Conservation (phyloP, 2,888 invertebrate genomes). For the Hemicrepidius hirtus region DNA sequence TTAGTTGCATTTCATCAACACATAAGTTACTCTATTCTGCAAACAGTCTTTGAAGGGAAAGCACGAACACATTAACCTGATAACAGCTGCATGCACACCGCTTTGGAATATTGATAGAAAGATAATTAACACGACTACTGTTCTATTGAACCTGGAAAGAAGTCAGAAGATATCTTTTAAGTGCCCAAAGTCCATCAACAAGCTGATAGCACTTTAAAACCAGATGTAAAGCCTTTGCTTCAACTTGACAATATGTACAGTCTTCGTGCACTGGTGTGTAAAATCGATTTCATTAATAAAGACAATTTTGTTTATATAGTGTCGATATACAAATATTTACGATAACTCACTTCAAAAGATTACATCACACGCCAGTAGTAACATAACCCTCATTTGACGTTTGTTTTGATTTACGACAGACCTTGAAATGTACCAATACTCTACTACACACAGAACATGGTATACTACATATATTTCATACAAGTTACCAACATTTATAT, state of each 20-base stretch:
- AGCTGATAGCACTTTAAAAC: conserved; percentile 17
- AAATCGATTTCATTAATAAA: conserved; percentile 39
- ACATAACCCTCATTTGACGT: conserved; percentile 59
- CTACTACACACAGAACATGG: background rate
- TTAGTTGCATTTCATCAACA: conserved; percentile 27
- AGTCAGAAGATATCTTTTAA: conserved; percentile 27
- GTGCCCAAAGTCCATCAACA: conserved; percentile 43
- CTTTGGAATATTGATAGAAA: background rate
- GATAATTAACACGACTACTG: background rate
- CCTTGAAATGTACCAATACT: background rate
- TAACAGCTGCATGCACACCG: background rate
- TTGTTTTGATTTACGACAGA: conserved; percentile 54
- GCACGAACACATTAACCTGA: background rate
- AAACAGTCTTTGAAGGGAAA: background rate
- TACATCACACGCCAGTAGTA: conserved; percentile 58
- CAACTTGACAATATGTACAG: background rate
- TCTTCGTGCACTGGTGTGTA: background rate
- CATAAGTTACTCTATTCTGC: background rate
- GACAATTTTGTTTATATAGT: conserved; percentile 47
- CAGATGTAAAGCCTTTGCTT: background rate
- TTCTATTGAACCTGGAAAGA: background rate
- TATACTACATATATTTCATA: background rate
- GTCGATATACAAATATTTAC: conserved; percentile 61
- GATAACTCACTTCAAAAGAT: conserved; percentile 57
- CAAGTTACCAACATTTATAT: too few species aligned